phyloP scores from a whole-genome alignment of 1,140 invertebrate species.

The Drosophila auraria region DNA sequence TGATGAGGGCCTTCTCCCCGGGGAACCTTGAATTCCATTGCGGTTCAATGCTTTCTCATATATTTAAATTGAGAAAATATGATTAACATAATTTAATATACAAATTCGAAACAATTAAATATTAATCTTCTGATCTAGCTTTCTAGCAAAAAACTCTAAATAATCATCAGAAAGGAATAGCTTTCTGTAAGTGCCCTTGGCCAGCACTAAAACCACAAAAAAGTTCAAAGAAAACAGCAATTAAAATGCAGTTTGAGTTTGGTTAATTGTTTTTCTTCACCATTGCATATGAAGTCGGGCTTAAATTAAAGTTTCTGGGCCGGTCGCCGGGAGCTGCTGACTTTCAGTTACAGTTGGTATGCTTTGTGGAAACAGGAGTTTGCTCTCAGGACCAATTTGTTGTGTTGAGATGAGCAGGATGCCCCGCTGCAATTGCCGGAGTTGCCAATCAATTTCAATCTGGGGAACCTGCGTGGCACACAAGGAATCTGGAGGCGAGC shows the following conservation, averaged over 20 bases:
- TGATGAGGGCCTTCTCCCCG: background rate
- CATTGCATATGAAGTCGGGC: background rate
- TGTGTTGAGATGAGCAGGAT: background rate
- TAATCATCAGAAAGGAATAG: too few species aligned
- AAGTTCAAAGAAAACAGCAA: background rate
- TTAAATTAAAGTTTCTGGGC: slow-evolving; percentile 8
- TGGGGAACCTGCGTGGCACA: slow-evolving; percentile 15
- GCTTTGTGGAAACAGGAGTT: slow-evolving; percentile 24
- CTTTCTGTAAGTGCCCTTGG: too few species aligned
- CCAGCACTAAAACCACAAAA: background rate
- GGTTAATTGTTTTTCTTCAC: background rate
- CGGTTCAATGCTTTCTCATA: slow-evolving; percentile 6
- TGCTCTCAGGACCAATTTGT: slow-evolving; percentile 19
- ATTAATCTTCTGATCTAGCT: background rate
- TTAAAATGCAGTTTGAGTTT: background rate
- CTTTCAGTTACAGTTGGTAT: slow-evolving; percentile 6
- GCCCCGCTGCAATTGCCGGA: slow-evolving; percentile 20
- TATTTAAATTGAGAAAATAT: slow-evolving; percentile 3
- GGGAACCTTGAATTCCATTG: background rate
- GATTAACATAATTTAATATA: background rate
- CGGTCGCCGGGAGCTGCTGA: background rate
- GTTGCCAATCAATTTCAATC: slow-evolving; percentile 69
- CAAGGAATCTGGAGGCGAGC: slow-evolving; percentile 18
- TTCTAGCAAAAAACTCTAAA: background rate
- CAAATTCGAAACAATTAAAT: background rate